These are phyloP conservation scores for Fragum whitleyi DNA, from an alignment of 2,888 invertebrate genomes.

Conservation along the genomic window DNA sequence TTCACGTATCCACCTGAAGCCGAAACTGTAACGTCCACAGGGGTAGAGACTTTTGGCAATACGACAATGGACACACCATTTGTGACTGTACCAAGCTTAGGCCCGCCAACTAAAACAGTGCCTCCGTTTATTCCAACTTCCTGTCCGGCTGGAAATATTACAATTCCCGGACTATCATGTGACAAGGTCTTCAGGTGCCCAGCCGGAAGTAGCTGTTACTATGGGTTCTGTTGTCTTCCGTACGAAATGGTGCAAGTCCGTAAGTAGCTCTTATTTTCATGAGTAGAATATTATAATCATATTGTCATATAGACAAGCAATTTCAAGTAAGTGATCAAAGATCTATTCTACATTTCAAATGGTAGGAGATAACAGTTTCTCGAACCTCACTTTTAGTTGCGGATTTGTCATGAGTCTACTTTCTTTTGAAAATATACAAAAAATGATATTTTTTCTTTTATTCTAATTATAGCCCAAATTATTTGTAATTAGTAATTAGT, in stretches of 20 bases:
- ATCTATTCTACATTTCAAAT: too few relatives aligned
- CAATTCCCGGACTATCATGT: constrained; percentile 50
- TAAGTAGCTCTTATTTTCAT: constrained; percentile 38
- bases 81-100: constrained; percentile 8
- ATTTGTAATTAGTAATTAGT: too few relatives aligned
- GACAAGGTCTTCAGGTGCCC: constrained; percentile 46
- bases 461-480: too few relatives aligned
- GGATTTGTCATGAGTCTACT: too few relatives aligned
- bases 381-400: too few relatives aligned
- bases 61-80: not conserved
- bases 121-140: constrained; percentile 15
- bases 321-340: too few relatives aligned
- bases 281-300: not conserved
- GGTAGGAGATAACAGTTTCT: too few relatives aligned
- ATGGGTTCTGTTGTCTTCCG: constrained; percentile 47
- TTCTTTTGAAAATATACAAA: too few relatives aligned
- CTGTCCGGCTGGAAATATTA: constrained; percentile 52
- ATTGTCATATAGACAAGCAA: not conserved
- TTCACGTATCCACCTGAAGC: not conserved
- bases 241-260: constrained; percentile 48
- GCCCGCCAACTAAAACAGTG: not conserved
- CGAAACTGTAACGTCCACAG: not conserved
- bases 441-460: too few relatives aligned
- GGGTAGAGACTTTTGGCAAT: not conserved
- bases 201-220: constrained; percentile 49